phyloP scores from a whole-genome alignment of 1,140 invertebrate species.

The Eupeodes corollae region DNA sequence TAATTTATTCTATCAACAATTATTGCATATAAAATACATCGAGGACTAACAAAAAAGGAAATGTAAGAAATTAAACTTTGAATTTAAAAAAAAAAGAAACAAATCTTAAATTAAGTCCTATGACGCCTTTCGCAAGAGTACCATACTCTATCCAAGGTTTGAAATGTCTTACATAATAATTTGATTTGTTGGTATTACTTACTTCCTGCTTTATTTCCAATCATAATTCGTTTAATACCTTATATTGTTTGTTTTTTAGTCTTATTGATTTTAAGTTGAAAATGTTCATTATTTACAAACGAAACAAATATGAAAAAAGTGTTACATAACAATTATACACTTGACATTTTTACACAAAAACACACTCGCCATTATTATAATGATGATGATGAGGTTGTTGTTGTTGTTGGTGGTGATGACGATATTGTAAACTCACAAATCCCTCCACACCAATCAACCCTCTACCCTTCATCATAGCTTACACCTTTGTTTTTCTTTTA shows the following conservation, averaged over 20 bases:
- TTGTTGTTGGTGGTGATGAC: too few relatives aligned
- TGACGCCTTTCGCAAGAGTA: too few relatives aligned
- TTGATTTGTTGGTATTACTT: neutral
- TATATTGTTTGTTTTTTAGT: neutral
- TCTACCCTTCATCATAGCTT: too few relatives aligned
- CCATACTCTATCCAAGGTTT: too few relatives aligned
- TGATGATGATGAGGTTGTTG: too few relatives aligned
- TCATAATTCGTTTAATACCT: neutral
- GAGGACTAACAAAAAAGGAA: neutral
- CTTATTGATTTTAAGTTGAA: too few relatives aligned
- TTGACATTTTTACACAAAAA: neutral
- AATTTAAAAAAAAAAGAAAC: neutral
- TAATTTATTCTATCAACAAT: neutral
- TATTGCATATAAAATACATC: neutral
- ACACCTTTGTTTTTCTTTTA: too few relatives aligned
- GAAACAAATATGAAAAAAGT: neutral
- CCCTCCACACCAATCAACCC: too few relatives aligned
- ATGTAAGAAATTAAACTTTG: neutral
- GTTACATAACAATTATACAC: neutral
- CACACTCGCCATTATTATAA: too few relatives aligned
- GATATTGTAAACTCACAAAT: too few relatives aligned
- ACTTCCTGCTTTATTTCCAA: neutral
- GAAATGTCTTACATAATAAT: neutral
- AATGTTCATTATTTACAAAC: neutral
- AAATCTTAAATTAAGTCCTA: too few relatives aligned